phyloP scores from a whole-genome alignment of 2,797 vertebrate species.

The Rhadinocentrus ornatus region DNA sequence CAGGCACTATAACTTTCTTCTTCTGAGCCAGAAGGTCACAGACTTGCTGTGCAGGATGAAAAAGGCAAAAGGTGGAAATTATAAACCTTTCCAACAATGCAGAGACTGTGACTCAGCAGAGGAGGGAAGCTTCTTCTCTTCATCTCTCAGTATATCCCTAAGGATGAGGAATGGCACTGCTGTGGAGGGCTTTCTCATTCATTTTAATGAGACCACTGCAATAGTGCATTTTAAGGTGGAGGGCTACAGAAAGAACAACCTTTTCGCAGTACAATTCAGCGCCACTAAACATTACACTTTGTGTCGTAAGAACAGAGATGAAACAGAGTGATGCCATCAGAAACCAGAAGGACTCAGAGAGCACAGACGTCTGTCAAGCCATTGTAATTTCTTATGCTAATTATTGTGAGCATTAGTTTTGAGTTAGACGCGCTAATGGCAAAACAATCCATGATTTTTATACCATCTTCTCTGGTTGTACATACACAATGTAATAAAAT shows the following conservation, averaged over 20 bases:
- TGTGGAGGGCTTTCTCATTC: constrained; percentile 6
- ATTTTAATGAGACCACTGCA: constrained; percentile 8
- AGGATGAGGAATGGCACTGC: constrained; percentile 6
- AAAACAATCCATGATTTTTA: too few relatives aligned
- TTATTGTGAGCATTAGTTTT: too few relatives aligned
- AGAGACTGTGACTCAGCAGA: constrained; percentile 27
- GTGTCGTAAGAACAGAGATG: neutral
- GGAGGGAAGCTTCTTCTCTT: constrained; percentile 9
- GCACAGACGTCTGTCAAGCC: too few relatives aligned
- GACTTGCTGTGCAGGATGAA: constrained; percentile 34
- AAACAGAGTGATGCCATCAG: neutral
- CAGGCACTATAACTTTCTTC: constrained; percentile 28
- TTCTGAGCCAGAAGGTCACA: constrained; percentile 44
- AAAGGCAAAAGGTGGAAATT: constrained; percentile 37
- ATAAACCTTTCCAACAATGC: constrained; percentile 42
- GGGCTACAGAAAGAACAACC: neutral
- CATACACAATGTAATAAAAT: too few relatives aligned
- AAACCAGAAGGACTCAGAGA: too few relatives aligned
- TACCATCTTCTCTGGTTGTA: too few relatives aligned
- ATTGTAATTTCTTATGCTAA: too few relatives aligned
- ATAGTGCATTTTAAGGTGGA: neutral
- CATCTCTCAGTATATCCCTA: constrained; percentile 13
- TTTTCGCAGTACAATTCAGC: neutral
- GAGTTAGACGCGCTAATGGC: too few relatives aligned
- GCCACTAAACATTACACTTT: neutral